Conservation (phyloP, 1,140 invertebrate genomes). For the Dolichoris vasculosae region DNA sequence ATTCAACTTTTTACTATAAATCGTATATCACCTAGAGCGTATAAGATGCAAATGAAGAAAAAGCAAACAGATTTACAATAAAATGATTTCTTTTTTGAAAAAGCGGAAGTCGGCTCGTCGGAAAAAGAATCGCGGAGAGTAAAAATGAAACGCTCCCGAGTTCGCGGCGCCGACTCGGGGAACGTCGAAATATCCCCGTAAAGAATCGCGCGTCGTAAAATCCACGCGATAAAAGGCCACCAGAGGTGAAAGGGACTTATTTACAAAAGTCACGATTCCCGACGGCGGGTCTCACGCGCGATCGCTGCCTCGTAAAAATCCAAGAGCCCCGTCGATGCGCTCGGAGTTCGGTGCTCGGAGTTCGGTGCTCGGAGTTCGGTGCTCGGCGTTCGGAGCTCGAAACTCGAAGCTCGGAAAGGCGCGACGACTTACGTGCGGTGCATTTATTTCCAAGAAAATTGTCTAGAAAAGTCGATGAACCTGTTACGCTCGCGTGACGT, state of each 20-base stretch:
- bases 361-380: too few species aligned
- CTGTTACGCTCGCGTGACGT: not conserved
- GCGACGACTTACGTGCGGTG: not conserved
- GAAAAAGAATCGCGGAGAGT: not conserved
- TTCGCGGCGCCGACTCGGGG: too few species aligned
- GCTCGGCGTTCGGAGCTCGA: too few species aligned
- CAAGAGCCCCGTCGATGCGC: too few species aligned
- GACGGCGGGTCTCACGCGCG: not conserved
- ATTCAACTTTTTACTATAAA: too few species aligned
- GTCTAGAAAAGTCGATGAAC: constrained; percentile 34
- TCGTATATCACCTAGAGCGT: too few species aligned
- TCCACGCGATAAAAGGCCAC: not conserved
- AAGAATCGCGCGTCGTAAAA: not conserved
- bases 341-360: too few species aligned
- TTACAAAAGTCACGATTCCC: constrained; percentile 1
- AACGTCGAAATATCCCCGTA: not conserved
- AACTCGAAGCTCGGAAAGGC: not conserved
- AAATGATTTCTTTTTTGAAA: not conserved
- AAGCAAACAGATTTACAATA: not conserved
- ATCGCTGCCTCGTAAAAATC: not conserved
- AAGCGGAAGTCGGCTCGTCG: not conserved
- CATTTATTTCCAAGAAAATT: constrained; percentile 7
- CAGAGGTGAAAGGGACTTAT: not conserved
- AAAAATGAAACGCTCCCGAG: not conserved
- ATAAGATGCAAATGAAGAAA: too few species aligned